Evolutionary conservation across 1,140 invertebrate genomes (phyloP), one percentile per base, ranked within the genome.

Genomic region (Polyergus mexicanus): DNA sequence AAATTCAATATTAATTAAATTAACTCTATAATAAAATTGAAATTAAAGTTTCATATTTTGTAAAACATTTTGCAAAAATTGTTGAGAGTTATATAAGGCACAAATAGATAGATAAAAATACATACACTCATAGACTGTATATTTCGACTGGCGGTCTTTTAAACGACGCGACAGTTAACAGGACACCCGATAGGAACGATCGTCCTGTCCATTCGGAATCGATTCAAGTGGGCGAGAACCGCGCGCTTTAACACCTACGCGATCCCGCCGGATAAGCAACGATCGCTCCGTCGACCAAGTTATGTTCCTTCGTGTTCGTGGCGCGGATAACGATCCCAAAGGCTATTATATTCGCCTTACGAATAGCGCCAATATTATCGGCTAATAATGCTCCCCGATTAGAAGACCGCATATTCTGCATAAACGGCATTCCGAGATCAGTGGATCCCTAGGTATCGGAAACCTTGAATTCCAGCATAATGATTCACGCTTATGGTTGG

Each of bases 201-300:
- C 72, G 58, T 54, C 56, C 38, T 86, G 86, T 90, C 77, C 89
- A 80, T 90, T 90, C 32, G 68, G 63, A 91, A 91, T 91, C 89
- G 89, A 91, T 90, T 89, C 84, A 84, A 74, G 89, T 91, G 89
- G 89, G 89, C 89, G 89, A 88, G 69, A 81, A 90, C 28, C 89
- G 75, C 78, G 87, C 87, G 86, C 89, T 90, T 88, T 77, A 83
- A 90, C 89, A 69, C 89, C 89, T 77, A 91, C 89, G 87, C 87
- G 76, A 91, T 86, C 72, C 76, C 69, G 44, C 86, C 62, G 89
- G 89, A 90, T 90, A 90, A 90, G 81, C 63, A 60, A 88, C 86
- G 86, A 88, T 88, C 75, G 56, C 62, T 16, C 32, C 25, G 80
- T 38, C n/a, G 75, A 69, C 72, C 54, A 86, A 89, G 77, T 90